Evolutionary conservation across 1,140 invertebrate species (phyloP).

Genomic region (Zaprionus capensis): DNA sequence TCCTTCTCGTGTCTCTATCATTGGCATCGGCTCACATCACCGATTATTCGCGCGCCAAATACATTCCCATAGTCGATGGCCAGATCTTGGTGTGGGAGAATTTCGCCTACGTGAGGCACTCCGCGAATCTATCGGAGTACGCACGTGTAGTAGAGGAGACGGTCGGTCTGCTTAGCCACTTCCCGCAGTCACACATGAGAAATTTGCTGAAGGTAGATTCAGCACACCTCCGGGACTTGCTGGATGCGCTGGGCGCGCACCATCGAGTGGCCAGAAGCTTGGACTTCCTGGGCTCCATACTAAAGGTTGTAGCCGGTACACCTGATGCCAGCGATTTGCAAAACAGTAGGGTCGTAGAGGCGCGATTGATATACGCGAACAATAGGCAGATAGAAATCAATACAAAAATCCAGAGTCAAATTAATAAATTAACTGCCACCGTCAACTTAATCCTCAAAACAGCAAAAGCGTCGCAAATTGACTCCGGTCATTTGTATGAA

Average conservation of each 20-base stretch:
- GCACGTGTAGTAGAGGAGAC: too few species aligned
- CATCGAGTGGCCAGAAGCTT: background rate
- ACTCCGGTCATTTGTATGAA: too few species aligned
- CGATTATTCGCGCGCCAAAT: constrained; percentile 28
- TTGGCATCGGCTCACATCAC: background rate
- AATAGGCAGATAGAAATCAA: constrained; percentile 11
- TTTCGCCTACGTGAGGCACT: too few species aligned
- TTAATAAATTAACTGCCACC: too few species aligned
- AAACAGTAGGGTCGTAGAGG: background rate
- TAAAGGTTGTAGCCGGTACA: constrained; percentile 13
- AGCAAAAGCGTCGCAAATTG: too few species aligned
- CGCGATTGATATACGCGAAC: background rate
- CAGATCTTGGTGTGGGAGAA: constrained; percentile 26
- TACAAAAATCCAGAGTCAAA: background rate
- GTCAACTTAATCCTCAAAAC: too few species aligned
- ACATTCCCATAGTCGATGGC: constrained; percentile 21
- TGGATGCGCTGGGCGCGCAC: background rate
- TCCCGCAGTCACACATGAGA: too few species aligned
- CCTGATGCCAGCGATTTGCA: background rate
- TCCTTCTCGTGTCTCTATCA: too few species aligned
- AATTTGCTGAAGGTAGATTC: too few species aligned
- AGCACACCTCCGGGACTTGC: background rate
- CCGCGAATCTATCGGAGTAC: too few species aligned
- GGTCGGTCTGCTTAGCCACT: too few species aligned
- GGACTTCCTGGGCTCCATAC: too few species aligned